These are phyloP conservation scores for Nyctibius bracteatus DNA, from an alignment of 2,113 vertebrate genomes.

Conservation along the genomic window DNA sequence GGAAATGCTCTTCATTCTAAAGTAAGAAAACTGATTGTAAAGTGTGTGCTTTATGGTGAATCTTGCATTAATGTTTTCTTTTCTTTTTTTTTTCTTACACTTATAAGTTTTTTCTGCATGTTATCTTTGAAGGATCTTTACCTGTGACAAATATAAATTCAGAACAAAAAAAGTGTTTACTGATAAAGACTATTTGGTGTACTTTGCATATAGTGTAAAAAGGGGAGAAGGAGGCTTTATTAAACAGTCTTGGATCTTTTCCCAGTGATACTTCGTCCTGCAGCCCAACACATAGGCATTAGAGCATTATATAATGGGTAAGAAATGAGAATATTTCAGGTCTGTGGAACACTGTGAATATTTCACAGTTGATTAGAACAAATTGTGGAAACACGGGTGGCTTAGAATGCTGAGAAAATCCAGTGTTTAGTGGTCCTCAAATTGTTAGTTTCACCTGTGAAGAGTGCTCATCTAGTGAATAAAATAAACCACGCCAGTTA, in stretches of 20 bases:
- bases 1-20: not conserved
- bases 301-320: not conserved
- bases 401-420: not conserved
- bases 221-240: not conserved
- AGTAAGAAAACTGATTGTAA: not conserved
- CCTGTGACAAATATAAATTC: not conserved
- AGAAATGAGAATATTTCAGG: constrained; percentile 22
- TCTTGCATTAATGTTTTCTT: not conserved
- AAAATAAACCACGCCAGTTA: not conserved
- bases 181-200: not conserved
- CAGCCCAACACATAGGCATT: not conserved
- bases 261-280: not conserved
- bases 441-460: not conserved
- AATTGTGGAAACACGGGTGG: not conserved
- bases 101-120: not conserved
- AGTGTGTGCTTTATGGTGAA: not conserved
- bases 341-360: constrained; percentile 25
- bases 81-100: not conserved
- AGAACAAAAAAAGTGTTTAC: not conserved
- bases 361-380: constrained; percentile 20
- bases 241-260: not conserved
- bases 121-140: not conserved
- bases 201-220: not conserved
- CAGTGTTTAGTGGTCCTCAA: not conserved
- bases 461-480: not conserved